A percentile compares a stretch with the other conserved stretches of the same genome.
Conservation (phyloP, 2,888 invertebrate genomes). For the Tipula vernalis region DNA sequence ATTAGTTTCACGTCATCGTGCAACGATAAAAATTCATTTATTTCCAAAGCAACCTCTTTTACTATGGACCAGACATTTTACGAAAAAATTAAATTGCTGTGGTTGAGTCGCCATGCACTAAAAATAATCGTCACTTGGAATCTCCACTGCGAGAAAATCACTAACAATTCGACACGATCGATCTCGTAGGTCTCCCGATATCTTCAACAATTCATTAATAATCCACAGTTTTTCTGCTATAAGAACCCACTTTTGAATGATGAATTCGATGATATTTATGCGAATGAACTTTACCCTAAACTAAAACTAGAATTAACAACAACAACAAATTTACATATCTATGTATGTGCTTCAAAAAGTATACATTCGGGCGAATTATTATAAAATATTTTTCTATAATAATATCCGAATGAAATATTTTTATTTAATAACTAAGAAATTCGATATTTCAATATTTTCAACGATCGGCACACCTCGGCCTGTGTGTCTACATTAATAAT, state of each 20-base stretch:
- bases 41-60: slow-evolving; percentile 24
- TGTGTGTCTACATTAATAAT: no score
- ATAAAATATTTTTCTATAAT: no score
- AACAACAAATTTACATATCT: no score
- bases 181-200: slow-evolving; percentile 29
- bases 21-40: slow-evolving; percentile 25
- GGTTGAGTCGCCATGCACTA: not conserved
- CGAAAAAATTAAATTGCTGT: not conserved
- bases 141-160: slow-evolving; percentile 42
- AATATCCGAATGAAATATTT: no score
- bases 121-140: slow-evolving; percentile 35
- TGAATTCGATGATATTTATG: slow-evolving; percentile 35
- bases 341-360: no score
- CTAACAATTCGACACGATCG: slow-evolving; percentile 20
- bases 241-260: slow-evolving; percentile 34
- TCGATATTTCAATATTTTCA: no score
- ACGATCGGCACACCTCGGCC: no score
- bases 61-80: not conserved
- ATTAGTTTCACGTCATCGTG: slow-evolving; percentile 11
- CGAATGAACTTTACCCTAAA: no score
- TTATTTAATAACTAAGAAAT: no score
- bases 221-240: slow-evolving; percentile 23
- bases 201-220: slow-evolving; percentile 20
- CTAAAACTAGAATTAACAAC: no score
- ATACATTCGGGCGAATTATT: no score